phyloP scores from a whole-genome alignment of 2,888 invertebrate genomes.

The Pheosia tremula region DNA sequence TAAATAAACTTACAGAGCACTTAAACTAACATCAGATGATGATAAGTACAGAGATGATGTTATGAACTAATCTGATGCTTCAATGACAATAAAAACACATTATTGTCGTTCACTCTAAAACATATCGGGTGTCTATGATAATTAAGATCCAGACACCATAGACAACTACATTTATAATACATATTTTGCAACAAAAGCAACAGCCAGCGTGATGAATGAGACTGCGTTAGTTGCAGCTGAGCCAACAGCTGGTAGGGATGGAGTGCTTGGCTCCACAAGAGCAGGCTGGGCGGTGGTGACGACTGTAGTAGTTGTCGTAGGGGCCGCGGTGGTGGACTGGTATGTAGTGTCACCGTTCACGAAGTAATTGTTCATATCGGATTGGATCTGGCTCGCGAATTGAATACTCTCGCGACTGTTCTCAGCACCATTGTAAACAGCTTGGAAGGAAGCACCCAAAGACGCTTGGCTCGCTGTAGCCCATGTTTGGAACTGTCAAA shows the following conservation, averaged over 20 bases:
- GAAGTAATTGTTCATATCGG: constrained; percentile 57
- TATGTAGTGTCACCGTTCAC: constrained; percentile 32
- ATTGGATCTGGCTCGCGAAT: constrained; percentile 47
- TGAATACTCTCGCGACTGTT: constrained; percentile 45
- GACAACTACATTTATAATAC: constrained; percentile 40
- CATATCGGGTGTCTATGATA: not conserved
- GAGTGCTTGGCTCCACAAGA: constrained; percentile 52
- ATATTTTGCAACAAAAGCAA: constrained; percentile 50
- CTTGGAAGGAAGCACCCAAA: constrained; percentile 43
- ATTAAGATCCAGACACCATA: not conserved
- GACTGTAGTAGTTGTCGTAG: not conserved
- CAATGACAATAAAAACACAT: not conserved
- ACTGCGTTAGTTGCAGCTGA: constrained; percentile 56
- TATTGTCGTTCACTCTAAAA: not conserved
- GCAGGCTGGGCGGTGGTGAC: constrained; percentile 25
- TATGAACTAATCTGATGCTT: not conserved
- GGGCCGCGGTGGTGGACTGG: constrained; percentile 18
- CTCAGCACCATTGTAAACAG: constrained; percentile 44
- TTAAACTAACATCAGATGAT: constrained; percentile 12
- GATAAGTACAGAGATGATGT: not conserved
- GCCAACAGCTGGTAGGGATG: constrained; percentile 45
- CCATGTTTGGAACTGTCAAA: constrained; percentile 67
- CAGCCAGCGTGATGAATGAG: constrained; percentile 48
- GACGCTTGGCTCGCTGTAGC: constrained; percentile 37
- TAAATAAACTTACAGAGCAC: constrained; percentile 20